These are phyloP conservation scores for Blennius ocellaris DNA, from an alignment of 2,113 vertebrate genomes.

Conservation along the genomic window DNA sequence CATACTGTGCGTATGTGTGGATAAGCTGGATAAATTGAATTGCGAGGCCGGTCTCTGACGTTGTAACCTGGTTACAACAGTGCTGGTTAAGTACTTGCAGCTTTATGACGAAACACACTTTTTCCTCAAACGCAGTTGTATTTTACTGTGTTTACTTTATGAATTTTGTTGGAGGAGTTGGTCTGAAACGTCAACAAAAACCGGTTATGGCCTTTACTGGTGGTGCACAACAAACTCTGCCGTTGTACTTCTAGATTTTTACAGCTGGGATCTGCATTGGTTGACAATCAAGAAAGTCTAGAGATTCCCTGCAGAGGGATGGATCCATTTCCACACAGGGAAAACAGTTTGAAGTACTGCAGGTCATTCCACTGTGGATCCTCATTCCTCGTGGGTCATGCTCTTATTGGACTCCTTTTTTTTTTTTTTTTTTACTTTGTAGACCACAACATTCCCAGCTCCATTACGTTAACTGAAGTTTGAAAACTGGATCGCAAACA, in stretches of 20 bases:
- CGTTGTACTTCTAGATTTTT: background rate
- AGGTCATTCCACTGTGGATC: background rate
- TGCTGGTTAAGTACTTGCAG: constrained; percentile 2
- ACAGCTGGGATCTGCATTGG: background rate
- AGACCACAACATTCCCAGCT: constrained; percentile 12
- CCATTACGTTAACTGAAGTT: constrained; percentile 19
- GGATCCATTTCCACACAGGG: constrained; percentile 1
- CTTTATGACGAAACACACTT: background rate
- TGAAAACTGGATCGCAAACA: constrained; percentile 29
- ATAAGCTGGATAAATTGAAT: background rate
- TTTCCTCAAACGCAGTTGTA: constrained; percentile 26
- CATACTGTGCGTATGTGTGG: background rate
- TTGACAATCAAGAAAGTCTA: constrained; percentile 18
- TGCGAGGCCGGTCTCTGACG: background rate
- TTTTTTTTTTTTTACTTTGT: background rate
- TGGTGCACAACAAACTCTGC: background rate
- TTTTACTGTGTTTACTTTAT: constrained; percentile 23
- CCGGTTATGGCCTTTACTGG: constrained; percentile 11
- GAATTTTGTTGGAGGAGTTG: background rate
- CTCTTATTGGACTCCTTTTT: constrained; percentile 6
- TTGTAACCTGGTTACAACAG: constrained; percentile 25
- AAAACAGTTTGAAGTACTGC: background rate
- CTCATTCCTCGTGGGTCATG: background rate
- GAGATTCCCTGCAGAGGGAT: background rate
- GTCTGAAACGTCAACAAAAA: constrained; percentile 8